phyloP scores from a whole-genome alignment of 2,888 invertebrate genomes.

The Globia sparganii region DNA sequence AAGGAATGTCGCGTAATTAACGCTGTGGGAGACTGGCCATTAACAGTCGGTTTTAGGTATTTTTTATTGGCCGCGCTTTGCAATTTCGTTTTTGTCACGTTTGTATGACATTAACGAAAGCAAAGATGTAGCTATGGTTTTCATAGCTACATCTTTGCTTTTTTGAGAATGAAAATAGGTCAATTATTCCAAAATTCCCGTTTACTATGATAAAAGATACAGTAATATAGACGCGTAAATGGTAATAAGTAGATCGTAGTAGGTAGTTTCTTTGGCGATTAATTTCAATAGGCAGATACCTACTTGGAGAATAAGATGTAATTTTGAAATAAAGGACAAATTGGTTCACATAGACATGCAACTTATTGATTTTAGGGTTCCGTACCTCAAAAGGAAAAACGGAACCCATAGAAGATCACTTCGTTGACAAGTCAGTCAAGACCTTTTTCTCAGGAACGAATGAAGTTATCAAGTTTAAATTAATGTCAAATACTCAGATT shows the following conservation, averaged over 20 bases:
- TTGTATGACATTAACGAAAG: neutral
- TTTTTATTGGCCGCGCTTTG: constrained; percentile 43
- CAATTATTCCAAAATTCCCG: neutral
- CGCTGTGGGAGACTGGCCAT: constrained; percentile 71
- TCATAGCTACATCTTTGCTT: neutral
- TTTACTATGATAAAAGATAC: neutral
- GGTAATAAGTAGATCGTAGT: neutral
- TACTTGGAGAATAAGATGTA: neutral
- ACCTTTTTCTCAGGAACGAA: too few relatives aligned
- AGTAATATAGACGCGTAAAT: constrained; percentile 21
- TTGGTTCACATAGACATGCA: neutral
- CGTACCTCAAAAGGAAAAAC: too few relatives aligned
- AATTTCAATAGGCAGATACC: neutral
- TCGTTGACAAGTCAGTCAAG: too few relatives aligned
- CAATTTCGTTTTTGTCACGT: constrained; percentile 32
- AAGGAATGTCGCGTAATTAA: constrained; percentile 80
- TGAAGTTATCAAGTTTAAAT: too few relatives aligned
- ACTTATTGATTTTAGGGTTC: too few relatives aligned
- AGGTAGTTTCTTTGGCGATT: neutral
- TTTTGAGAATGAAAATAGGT: neutral
- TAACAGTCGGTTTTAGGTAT: constrained; percentile 60
- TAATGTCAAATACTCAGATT: too few relatives aligned
- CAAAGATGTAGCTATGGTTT: neutral
- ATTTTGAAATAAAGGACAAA: neutral
- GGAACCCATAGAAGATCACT: too few relatives aligned